phyloP scores from a whole-genome alignment of 1,140 invertebrate genomes.

The Tetramorium parvispinum region DNA sequence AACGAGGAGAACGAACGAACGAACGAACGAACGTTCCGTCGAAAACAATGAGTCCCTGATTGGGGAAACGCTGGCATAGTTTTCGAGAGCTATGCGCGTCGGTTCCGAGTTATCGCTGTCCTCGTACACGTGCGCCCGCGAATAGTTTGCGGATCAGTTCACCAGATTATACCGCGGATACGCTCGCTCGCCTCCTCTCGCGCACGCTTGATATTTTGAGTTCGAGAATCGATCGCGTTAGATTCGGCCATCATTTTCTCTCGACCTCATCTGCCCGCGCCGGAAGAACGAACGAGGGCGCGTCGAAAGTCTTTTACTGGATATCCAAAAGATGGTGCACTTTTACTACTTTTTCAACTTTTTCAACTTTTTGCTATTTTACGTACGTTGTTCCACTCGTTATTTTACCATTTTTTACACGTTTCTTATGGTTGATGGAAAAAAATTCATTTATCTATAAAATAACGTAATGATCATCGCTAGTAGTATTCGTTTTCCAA shows the following conservation, averaged over 20 bases:
- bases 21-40: slow-evolving; percentile 46
- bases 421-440: no score
- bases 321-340: not conserved
- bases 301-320: not conserved
- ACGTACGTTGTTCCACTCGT: not conserved
- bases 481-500: not conserved
- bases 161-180: slow-evolving; percentile 37
- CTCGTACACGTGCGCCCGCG: slow-evolving; percentile 20
- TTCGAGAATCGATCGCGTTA: slow-evolving; percentile 44
- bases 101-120: slow-evolving; percentile 43
- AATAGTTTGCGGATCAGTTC: slow-evolving; percentile 63
- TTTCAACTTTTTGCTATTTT: not conserved
- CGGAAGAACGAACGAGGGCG: not conserved
- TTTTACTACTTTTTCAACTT: not conserved
- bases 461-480: no score
- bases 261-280: not conserved
- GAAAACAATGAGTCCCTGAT: slow-evolving; percentile 71
- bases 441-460: no score
- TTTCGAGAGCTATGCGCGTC: slow-evolving; percentile 55
- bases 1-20: slow-evolving; percentile 33
- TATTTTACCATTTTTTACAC: not conserved
- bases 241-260: slow-evolving; percentile 32
- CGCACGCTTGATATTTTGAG: slow-evolving; percentile 38
- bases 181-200: slow-evolving; percentile 14
- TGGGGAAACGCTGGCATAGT: slow-evolving; percentile 68